Evolutionary conservation across 2,113 vertebrate species (phyloP), one percentile per base, ranked within the genome.

Genomic region (Microtus oregoni): DNA sequence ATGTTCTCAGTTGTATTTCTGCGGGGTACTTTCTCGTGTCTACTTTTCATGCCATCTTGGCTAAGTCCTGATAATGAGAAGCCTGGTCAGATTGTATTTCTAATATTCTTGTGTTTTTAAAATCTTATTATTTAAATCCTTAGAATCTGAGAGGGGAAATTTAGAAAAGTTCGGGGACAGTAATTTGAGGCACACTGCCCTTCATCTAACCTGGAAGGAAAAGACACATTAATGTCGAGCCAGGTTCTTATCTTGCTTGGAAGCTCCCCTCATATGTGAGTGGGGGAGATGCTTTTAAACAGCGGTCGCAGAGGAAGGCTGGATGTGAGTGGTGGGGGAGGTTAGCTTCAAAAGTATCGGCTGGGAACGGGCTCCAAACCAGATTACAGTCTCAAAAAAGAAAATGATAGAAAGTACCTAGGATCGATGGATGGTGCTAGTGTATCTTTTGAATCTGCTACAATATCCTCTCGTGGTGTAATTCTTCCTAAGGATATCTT

Each of bases 131-230:
- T 90, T 94, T 73, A 68, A 44, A 30, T 50, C 38, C 6, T 41
- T 81, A 70, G 47, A 86, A 35, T 95, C 44, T 78, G n/a, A 96
- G 26, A 83, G 85, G 50, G 32, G 38, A 1, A 22, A 65, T 76
- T 92, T 94, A 76, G 44, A 9, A 6, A 13, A 85, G 41, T 41
- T 52, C 1, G 22, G n/a, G 75, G 47, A 70, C 87, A 58, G 22
- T 81, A 61, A 92, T 65, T 50, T 86, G 77, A 91, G 89, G 17
- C 68, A 63, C 82, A 67, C 22, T 35, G 58, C 13, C 38, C 58
- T 73, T 52, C 30, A 94, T 79, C 32, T 70, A 82, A 67, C 52
- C 6, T 68, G 38, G 35, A 68, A 41, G 73, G 47, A 75, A 20
- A 35, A 86, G 70, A 50, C 2, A 22, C 3, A 17, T 73, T 70